Evolutionary conservation across 1,140 invertebrate species (phyloP), one percentile per base, ranked within the genome.

Genomic region (Grapholita molesta): DNA sequence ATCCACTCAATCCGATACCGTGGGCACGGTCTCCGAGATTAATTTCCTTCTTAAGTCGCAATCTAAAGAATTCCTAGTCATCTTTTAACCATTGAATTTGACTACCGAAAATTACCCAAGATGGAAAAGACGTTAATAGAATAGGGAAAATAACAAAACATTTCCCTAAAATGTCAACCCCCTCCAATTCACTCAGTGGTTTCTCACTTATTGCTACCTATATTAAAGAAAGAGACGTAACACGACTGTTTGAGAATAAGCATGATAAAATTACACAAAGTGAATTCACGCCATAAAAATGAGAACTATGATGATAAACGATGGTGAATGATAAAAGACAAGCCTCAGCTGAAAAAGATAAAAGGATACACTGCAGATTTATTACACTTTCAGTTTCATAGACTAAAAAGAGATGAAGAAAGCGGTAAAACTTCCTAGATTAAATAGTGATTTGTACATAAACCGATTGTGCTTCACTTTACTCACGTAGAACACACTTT

Each of bases 11-110:
- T 69, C 28, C 35, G 9, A 69, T 67, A 18, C 73, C 68, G 57
- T 55, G 65, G 67, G 70, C 69, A 53, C 15, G 53, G 53, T 25
- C 24, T 12, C 30, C 21, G 38, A 71, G 65, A 71, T 74, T 74
- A 71, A 74, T 74, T 74, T 71, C 69, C 55, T 61, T 61, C 28
- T 32, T 61, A 57, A 57, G 53, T 57, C 53, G 53, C 53, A n/a
- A 57, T 57, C 21, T 57, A 25, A 61, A 61, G 28, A 61, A 61
- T 28, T 61, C 28, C 28, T 18, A 61, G 55, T 61, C 55, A 61
- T 61, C 55, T 61, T 18, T 32, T 30, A 61, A 61, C 55, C 55
- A 61, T 61, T 61, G 55, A 61, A 61, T 32, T 61, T 48, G 28
- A 8, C 12, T 8, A 61, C 18, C 24, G 25, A 28, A 21, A 21